phyloP scores from a whole-genome alignment of 2,888 invertebrate species.

The Cyclophora punctaria region DNA sequence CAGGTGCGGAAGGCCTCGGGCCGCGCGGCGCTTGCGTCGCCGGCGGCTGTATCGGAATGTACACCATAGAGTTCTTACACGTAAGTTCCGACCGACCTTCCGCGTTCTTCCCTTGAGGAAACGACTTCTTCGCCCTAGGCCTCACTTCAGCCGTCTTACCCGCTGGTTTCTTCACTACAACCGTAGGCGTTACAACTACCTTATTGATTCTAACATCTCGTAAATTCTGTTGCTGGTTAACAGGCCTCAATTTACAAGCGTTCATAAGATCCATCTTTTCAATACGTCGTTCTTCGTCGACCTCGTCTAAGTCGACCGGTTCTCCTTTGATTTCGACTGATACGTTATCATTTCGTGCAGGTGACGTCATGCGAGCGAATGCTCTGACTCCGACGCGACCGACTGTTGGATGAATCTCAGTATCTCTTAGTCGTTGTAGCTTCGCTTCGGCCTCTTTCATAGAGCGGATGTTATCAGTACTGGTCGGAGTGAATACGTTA shows the following conservation, averaged over 20 bases:
- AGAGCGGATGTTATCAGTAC: conserved; percentile 38
- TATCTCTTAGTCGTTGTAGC: conserved; percentile 38
- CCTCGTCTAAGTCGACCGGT: conserved; percentile 57
- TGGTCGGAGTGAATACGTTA: conserved; percentile 46
- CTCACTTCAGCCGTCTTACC: conserved; percentile 27
- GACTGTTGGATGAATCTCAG: conserved; percentile 26
- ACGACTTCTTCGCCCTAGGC: conserved; percentile 54
- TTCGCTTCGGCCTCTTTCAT: conserved; percentile 46
- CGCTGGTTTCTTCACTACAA: conserved; percentile 18
- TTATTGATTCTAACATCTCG: conserved; percentile 59
- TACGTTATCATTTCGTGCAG: conserved; percentile 30
- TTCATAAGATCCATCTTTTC: conserved; percentile 61
- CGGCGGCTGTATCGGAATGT: conserved; percentile 67
- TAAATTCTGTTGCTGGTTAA: conserved; percentile 36
- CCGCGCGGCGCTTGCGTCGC: conserved; percentile 37
- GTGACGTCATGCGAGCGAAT: conserved; percentile 61
- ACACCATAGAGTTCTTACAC: conserved; percentile 67
- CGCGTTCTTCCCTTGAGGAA: conserved; percentile 52
- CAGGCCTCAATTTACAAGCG: conserved; percentile 52
- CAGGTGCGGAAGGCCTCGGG: conserved; percentile 9
- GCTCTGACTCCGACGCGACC: conserved; percentile 60
- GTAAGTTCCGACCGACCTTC: conserved; percentile 52
- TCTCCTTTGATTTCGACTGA: conserved; percentile 61
- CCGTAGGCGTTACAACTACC: conserved; percentile 36
- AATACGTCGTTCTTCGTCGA: conserved; percentile 36